Base-by-base conservation (phyloP, 2,113 vertebrate genomes). In the Dinomys branickii region DNA sequence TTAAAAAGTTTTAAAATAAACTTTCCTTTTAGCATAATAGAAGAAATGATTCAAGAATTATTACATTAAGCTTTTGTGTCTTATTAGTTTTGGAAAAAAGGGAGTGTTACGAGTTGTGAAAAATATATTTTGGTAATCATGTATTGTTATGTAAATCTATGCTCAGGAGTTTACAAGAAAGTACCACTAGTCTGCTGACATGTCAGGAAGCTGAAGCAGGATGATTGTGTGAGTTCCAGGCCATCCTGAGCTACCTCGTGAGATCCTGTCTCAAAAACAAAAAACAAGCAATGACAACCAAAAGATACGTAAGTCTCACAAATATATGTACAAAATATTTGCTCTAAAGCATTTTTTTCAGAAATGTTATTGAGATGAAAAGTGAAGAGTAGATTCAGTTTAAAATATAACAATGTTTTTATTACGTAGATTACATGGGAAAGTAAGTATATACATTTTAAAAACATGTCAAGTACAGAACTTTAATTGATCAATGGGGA, bases 401-500 rank as follows among this genome's bases (percentile, higher is more conserved):
- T 65, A 92, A 88, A 78, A 14, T 92, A 63, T 80, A 75, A 47
- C 24, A 73, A 78, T 81, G 16, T 82, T 93, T 95, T 86, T 95
- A 91, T 83, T 90, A 94, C 97, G 65, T 80, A 97, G 95, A 96
- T 96, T 88, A 88, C 52, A 78, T 67, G 93, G 59, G 22, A 78
- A 93, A 88, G 33, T 90, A 95, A 95, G 81, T 44, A 59, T 94
- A 89, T 90, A 85, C 90, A 59, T 90, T 30, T 97, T 87, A 77
- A 52, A 82, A 94, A 88, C 90, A 33, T 83, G 54, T 96, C 85
- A 97, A 83, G n/a, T 91, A 86, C 33, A 94, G 78, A 83, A 85
- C 63, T 33, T 96, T 97, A 96, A 93, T 71, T 95, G 83, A 96
- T 95, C 94, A 96, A 80, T 81, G 61, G 94, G 73, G 77, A 97